A percentile compares a stretch with the other conserved stretches of the same genome.
These are phyloP conservation scores for Chromoteleia sp. DNA, from an alignment of 2,888 invertebrate genomes.

Conservation along the genomic window DNA sequence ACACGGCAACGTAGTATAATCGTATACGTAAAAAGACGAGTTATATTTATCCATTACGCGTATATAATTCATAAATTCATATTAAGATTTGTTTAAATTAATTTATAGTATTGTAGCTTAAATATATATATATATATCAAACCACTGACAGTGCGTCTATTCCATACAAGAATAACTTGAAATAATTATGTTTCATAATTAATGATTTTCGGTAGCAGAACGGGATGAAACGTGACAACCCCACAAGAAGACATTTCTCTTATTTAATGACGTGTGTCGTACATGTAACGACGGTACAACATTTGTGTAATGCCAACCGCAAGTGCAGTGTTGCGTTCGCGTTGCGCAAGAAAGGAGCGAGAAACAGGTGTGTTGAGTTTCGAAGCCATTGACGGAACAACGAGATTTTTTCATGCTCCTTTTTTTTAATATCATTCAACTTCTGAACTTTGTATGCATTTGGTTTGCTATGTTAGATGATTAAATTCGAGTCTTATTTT, in stretches of 20 bases:
- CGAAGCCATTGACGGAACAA: constrained; percentile 53
- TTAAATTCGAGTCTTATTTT: constrained; percentile 18
- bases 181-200: constrained; percentile 37
- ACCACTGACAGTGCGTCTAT: neutral
- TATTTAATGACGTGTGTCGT: constrained; percentile 58
- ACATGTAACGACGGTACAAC: constrained; percentile 46
- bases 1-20: no score
- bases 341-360: constrained; percentile 64
- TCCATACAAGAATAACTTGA: constrained; percentile 3
- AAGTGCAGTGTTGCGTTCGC: constrained; percentile 53
- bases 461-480: neutral
- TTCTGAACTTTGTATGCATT: constrained; percentile 8
- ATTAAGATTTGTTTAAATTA: no score
- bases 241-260: constrained; percentile 55
- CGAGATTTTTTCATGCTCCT: constrained; percentile 39
- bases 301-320: constrained; percentile 55
- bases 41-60: no score
- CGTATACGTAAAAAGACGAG: no score
- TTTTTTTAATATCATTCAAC: constrained; percentile 12
- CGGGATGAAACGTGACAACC: constrained; percentile 29
- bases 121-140: no score
- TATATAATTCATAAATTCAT: no score
- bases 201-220: constrained; percentile 37
- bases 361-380: constrained; percentile 70
- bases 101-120: no score